Evolutionary conservation across 2,888 invertebrate species (phyloP).

Genomic region (Nudaria mundana): DNA sequence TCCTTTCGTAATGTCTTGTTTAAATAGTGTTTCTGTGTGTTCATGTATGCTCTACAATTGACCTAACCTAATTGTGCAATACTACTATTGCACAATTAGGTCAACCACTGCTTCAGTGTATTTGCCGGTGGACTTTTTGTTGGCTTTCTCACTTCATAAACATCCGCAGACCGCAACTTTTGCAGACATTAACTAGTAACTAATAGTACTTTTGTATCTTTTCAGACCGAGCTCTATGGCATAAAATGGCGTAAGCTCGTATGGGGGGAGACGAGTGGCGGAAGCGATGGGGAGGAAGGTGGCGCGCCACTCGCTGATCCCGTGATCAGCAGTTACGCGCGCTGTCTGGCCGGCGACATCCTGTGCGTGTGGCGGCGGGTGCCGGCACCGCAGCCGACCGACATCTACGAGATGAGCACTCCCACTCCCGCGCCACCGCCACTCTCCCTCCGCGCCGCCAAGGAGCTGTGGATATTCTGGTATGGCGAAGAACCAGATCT

Average conservation of each 20-base stretch:
- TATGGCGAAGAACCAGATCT: constrained; percentile 98
- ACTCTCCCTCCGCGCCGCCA: constrained; percentile 91
- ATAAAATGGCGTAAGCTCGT: constrained; percentile 99
- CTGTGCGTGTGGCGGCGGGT: constrained; percentile 99
- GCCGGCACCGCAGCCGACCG: constrained; percentile 75
- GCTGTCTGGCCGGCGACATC: constrained; percentile 96
- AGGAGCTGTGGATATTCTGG: constrained; percentile 99
- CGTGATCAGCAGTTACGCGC: constrained; percentile 93
- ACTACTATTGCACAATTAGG: too few relatives aligned
- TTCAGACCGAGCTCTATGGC: constrained; percentile 99
- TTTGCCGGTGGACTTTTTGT: too few relatives aligned
- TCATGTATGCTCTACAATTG: too few relatives aligned
- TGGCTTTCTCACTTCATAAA: too few relatives aligned
- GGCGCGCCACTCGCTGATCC: constrained; percentile 92
- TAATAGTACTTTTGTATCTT: constrained; percentile 42
- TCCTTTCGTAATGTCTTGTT: too few relatives aligned
- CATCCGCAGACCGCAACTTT: too few relatives aligned
- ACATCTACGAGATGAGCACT: constrained; percentile 73
- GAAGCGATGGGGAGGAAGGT: constrained; percentile 73
- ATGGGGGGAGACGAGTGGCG: constrained; percentile 85
- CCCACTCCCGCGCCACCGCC: constrained; percentile 83
- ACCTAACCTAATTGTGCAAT: too few relatives aligned
- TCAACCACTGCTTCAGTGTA: too few relatives aligned
- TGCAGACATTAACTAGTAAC: too few relatives aligned
- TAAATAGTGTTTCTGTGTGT: too few relatives aligned